phyloP scores from a whole-genome alignment of 1,140 invertebrate genomes.

The Diachasmimorpha longicaudata region DNA sequence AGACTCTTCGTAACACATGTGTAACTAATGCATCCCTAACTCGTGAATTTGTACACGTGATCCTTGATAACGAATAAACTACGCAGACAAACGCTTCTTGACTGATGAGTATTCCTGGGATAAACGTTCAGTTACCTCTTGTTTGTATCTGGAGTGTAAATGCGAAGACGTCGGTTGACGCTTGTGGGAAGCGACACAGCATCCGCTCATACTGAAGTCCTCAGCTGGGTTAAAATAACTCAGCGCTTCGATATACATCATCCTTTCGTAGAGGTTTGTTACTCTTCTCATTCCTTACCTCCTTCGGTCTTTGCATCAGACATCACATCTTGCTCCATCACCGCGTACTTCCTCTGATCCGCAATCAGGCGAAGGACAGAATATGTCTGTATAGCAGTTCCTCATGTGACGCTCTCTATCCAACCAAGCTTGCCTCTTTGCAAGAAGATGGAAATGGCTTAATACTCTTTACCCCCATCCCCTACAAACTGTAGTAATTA shows the following conservation, averaged over 20 bases:
- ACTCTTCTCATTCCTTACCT: background rate
- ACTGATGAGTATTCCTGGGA: background rate
- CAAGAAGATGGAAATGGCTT: slow-evolving; percentile 32
- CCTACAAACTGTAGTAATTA: slow-evolving; percentile 28
- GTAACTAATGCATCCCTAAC: background rate
- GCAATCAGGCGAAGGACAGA: slow-evolving; percentile 21
- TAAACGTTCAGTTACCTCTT: background rate
- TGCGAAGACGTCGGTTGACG: background rate
- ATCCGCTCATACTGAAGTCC: background rate
- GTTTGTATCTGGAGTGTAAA: background rate
- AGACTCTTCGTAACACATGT: background rate
- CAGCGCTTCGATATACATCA: background rate
- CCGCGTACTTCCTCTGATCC: slow-evolving; percentile 17
- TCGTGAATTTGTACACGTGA: slow-evolving; percentile 3
- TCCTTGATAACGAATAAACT: slow-evolving; percentile 45
- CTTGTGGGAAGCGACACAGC: background rate
- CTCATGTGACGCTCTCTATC: background rate
- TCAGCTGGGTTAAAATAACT: background rate
- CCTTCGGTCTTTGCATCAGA: background rate
- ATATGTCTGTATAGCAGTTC: slow-evolving; percentile 2
- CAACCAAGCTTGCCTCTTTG: slow-evolving; percentile 2
- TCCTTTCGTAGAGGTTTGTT: background rate
- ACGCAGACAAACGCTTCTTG: slow-evolving; percentile 27
- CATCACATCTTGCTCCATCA: background rate
- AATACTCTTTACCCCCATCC: slow-evolving; percentile 1